Conservation (phyloP, 1,140 invertebrate genomes). For the Musca vetustissima region DNA sequence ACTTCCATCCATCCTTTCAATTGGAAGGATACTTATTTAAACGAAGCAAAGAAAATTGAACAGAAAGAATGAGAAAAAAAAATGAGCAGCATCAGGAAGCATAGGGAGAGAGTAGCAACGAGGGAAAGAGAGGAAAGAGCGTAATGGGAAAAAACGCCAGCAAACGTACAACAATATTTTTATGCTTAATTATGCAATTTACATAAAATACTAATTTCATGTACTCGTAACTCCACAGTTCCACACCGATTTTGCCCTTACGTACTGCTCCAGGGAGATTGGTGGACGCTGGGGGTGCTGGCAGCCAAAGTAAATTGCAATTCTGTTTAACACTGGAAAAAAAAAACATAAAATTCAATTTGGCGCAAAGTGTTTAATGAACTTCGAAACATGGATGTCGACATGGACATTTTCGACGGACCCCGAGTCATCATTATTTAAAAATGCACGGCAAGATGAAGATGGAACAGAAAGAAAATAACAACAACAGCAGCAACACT, state of each 20-base stretch:
- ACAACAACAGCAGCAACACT: constrained; percentile 2
- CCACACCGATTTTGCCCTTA: not conserved
- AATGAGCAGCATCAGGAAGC: not conserved
- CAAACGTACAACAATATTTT: constrained; percentile 8
- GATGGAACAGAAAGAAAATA: no score
- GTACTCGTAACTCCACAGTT: not conserved
- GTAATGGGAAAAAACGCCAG: no score
- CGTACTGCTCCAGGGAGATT: not conserved
- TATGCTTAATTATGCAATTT: constrained; percentile 24
- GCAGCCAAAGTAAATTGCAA: constrained; percentile 17
- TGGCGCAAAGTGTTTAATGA: constrained; percentile 55
- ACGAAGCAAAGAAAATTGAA: not conserved
- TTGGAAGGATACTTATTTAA: constrained; percentile 8
- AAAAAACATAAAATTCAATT: constrained; percentile 50
- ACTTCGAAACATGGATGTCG: constrained; percentile 32
- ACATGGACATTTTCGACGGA: constrained; percentile 5
- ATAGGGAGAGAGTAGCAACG: no score
- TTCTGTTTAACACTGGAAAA: constrained; percentile 8
- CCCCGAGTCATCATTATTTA: not conserved
- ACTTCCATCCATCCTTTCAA: not conserved
- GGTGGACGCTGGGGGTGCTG: constrained; percentile 4
- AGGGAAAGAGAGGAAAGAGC: no score
- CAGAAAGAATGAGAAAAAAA: not conserved
- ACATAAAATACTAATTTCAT: constrained; percentile 16
- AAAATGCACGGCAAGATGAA: not conserved